Base-by-base conservation (phyloP, 2,797 vertebrate genomes). In the Acanthurus lineatus region DNA sequence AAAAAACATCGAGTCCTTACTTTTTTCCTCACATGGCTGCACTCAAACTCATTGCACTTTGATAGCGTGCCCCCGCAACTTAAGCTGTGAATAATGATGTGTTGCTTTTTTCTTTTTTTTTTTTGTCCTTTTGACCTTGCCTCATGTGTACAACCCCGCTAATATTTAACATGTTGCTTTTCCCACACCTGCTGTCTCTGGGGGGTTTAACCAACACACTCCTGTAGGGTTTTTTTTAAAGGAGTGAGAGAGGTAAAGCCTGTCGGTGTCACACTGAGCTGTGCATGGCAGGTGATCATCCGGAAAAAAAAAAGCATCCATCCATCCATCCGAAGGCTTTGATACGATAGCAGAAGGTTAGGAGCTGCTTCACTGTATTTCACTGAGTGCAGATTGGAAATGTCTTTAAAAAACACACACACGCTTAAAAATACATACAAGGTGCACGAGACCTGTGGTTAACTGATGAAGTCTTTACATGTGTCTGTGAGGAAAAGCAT, bases 71-170 rank as follows among this genome's bases (percentile, higher is more conserved):
- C 77, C 54, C 67, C 71, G 70, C 82, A 85, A 88, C 84, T 80
- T 87, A 81, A 90, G 85, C 82, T 65, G 73, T 87, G 89, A 90
- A 86, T 86, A 84, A 89, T 89, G 82, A 86, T 87, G 76, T 25
- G 25, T 2, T 2, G 25, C 4, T 32, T 71, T 84, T 86, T 85
- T 86, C 64, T 72, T 70, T 72, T 32, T 32, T 71, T 84, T 86
- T 85, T 86, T 65, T 72, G 72, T 72, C 66, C 75, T 62, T 84
- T 81, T 88, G 82, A 93, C 88, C 90, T 90, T 69, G 76, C 74
- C 70, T 80, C 48, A 57, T 69, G 45, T 53, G 51, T 56, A 66
- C 11, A 72, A 62, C 77, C 16, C 1, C 40, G 45, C 44, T 67
- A 69, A 70, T 58, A 80, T 82, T 80, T 78, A 82, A 87, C 79